A percentile compares a stretch with the other conserved stretches of the same genome.
These are phyloP conservation scores for Umimayanthus chanpuru DNA, from an alignment of 92 coral and sea anemone species.

Conservation along the genomic window DNA sequence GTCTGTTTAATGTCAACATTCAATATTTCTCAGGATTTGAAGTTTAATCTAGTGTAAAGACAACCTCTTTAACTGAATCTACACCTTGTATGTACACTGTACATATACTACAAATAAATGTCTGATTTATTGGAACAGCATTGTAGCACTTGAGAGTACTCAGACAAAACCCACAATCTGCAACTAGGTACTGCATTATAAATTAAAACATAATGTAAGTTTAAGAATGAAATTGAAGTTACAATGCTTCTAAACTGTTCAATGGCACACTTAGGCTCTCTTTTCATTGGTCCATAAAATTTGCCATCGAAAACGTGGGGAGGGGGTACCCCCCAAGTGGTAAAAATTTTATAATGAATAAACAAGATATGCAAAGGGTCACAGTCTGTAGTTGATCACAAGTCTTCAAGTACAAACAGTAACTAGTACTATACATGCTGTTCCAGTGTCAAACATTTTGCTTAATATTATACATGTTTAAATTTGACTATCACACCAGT, in stretches of 20 bases:
- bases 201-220: not conserved
- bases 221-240: too few relatives aligned
- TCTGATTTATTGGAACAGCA: slow-evolving; percentile 24
- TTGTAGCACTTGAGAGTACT: not conserved
- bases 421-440: not conserved
- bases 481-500: not conserved
- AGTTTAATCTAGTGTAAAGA: too few relatives aligned
- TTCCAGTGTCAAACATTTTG: slow-evolving; percentile 2
- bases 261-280: not conserved
- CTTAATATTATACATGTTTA: not conserved
- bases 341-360: too few relatives aligned
- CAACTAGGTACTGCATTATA: not conserved
- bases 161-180: not conserved
- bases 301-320: too few relatives aligned
- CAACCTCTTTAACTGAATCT: too few relatives aligned
- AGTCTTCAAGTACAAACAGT: not conserved
- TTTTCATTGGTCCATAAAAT: too few relatives aligned
- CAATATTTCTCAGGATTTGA: too few relatives aligned
- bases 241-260: not conserved
- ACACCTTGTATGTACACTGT: too few relatives aligned
- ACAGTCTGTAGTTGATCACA: too few relatives aligned
- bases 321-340: too few relatives aligned
- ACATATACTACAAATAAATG: not conserved
- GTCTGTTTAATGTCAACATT: too few relatives aligned
- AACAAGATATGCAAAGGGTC: too few relatives aligned